These are phyloP conservation scores for Neosilurus mollespiculum DNA, from an alignment of 2,797 vertebrate genomes.

Conservation along the genomic window DNA sequence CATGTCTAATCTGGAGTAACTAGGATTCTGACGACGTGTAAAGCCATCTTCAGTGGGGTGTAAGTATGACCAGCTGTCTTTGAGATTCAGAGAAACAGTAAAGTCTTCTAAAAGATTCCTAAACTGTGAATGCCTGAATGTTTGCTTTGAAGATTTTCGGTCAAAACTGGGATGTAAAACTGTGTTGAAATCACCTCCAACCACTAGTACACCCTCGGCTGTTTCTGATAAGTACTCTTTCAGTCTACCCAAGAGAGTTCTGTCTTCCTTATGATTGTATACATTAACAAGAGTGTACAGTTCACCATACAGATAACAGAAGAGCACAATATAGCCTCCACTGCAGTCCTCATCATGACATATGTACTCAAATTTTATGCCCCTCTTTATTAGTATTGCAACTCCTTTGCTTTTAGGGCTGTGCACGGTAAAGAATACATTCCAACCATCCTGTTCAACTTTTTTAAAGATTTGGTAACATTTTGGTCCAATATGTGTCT, in stretches of 20 bases:
- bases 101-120: too few relatives aligned
- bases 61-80: too few relatives aligned
- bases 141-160: too few relatives aligned
- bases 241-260: neutral
- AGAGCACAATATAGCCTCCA: constrained; percentile 45
- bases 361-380: neutral
- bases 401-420: constrained; percentile 32
- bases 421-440: constrained; percentile 30
- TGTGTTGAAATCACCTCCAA: too few relatives aligned
- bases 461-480: neutral
- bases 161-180: too few relatives aligned
- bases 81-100: too few relatives aligned
- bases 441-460: neutral
- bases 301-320: constrained; percentile 20
- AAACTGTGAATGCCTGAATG: too few relatives aligned
- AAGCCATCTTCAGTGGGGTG: too few relatives aligned
- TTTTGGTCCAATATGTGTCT: neutral
- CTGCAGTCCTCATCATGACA: constrained; percentile 45
- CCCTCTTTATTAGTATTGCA: neutral
- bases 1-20: too few relatives aligned
- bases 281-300: constrained; percentile 48
- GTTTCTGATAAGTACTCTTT: too few relatives aligned
- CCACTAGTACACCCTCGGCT: too few relatives aligned
- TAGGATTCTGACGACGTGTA: too few relatives aligned
- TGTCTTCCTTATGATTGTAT: constrained; percentile 36